Base-by-base conservation (phyloP, 2,888 invertebrate species). In the Torymus auratus region DNA sequence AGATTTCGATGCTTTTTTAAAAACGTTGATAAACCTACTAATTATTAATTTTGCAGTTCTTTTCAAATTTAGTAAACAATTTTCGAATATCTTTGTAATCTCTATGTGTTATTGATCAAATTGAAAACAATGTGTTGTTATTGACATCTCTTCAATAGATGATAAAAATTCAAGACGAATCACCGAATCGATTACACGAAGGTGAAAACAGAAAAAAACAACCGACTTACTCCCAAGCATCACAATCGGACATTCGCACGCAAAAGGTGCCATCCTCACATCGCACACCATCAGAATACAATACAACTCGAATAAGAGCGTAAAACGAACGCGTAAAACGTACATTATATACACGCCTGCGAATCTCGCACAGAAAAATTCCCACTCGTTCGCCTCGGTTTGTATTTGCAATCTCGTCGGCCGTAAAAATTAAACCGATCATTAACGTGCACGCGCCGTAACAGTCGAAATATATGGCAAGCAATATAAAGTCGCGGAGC, bases 361-460 rank as follows among this genome's bases (percentile, higher is more conserved):
- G 83, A 62, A 41, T 41, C 41, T 41, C 7, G 7, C 83, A 80
- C 53, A 72, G 73, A 84, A 62, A 81, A 85, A 86, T 86, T 84
- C 82, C 80, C 81, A 80, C 83, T 82, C 61, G 20, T 13, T 10
- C 0, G 81, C 72, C 82, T 58, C 68, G 74, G 62, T 74, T 61
- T 80, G 70, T 74, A 82, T 78, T 83, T 80, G 81, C 83, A 85
- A 84, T 86, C 86, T 86, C 86, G 85, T 87, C 72, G 74, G 83
- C 86, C 85, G 85, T 89, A 88, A 89, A 88, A 88, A 89, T 89
- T 88, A 89, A 88, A 88, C 88, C 85, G 86, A 86, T 87, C 87
- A 88, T 88, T 88, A 87, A 87, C 83, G 82, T 83, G 79, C 82
- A 85, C 84, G 79, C 82, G 86, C 84, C 84, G 84, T 86, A 87